Evolutionary conservation across 1,140 invertebrate genomes (phyloP), one percentile per base, ranked within the genome.

Genomic region (Micrasema minimum): DNA sequence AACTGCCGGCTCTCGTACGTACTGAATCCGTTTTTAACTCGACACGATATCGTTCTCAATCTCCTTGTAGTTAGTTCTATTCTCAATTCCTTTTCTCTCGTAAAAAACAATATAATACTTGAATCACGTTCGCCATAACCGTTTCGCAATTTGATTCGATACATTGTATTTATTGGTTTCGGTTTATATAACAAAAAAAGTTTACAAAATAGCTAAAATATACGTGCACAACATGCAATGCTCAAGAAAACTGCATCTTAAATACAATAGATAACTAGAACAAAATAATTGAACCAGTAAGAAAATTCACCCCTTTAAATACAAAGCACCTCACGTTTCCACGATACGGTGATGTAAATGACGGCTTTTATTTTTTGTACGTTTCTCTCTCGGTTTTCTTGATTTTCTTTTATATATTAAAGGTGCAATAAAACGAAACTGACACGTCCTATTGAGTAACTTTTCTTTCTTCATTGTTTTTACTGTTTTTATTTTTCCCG

Each of bases 401-500:
- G 31, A 53, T 51, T 66, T 66, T 51, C 23, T 64, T 64, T 45
- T 64, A 46, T 48, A 16, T 64, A 64, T 64, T 64, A 26, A 64
- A 64, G 59, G 59, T 64, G 59, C 59, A 64, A 64, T 64, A 64
- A 64, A 64, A 46, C 59, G 59, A 64, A 64, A 64, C 59, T 64
- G 59, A 64, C 59, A 64, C 59, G 59, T 64, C 59, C 59, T 64
- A 64, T 64, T 64, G 59, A 64, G 59, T 64, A 64, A 64, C 59
- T 64, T 64, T 62, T 64, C 43, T 64, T 45, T 46, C 59, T 64
- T 64, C 59, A 64, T 64, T 64, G 59, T 64, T 64, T 64, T 46
- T 46, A 26, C 43, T 41, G 59, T 20, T 51, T 66, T 66, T 66
- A 66, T 66, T 51, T 51, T 37, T 37, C 64, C 64, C 64, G 46